Conservation (phyloP, 2,113 vertebrate species). For the Empidonax traillii region DNA sequence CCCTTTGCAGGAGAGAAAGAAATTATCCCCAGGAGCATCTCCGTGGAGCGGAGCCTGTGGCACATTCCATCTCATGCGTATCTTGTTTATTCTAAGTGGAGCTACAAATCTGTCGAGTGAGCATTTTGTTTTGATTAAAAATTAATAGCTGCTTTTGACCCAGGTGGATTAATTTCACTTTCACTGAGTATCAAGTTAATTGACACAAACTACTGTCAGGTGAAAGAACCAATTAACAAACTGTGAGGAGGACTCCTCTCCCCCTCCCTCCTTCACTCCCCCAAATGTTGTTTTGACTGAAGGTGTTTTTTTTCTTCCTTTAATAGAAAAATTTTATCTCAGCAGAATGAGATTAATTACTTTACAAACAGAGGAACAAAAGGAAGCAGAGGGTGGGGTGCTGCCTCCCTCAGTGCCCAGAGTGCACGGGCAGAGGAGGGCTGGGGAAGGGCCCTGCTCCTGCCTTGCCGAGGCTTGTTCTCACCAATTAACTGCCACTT, state of each 20-base stretch:
- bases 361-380: conserved; percentile 48
- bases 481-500: conserved; percentile 16
- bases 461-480: neutral
- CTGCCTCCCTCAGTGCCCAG: neutral
- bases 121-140: conserved; percentile 81
- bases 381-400: neutral
- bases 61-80: conserved; percentile 24
- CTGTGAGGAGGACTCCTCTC: conserved; percentile 58
- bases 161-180: conserved; percentile 80
- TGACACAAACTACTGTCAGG: conserved; percentile 79
- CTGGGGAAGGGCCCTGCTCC: neutral
- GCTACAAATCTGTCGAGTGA: conserved; percentile 73
- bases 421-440: neutral
- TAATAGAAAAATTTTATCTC: conserved; percentile 57
- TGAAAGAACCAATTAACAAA: conserved; percentile 80
- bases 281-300: conserved; percentile 61
- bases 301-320: neutral
- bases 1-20: conserved; percentile 3
- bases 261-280: conserved; percentile 20
- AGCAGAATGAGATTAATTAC: conserved; percentile 67
- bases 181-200: conserved; percentile 78
- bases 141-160: conserved; percentile 83
- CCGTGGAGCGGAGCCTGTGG: neutral
- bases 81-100: conserved; percentile 65
- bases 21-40: conserved; percentile 21